phyloP scores from a whole-genome alignment of 2,797 vertebrate species.

The Notoglanidium macrostoma region DNA sequence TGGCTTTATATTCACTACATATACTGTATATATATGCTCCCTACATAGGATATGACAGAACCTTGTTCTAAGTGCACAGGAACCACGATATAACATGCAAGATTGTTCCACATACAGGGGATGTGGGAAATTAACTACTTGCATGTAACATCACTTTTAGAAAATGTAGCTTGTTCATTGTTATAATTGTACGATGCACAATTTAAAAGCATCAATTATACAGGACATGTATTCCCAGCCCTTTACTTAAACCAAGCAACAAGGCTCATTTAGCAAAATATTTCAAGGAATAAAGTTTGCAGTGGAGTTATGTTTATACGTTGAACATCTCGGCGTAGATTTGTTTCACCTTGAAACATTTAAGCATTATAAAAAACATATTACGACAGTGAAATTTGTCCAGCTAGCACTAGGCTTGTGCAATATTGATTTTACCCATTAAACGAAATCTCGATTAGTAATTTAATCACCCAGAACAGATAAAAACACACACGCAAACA shows the following conservation, averaged over 20 bases:
- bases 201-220: neutral
- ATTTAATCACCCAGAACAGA: neutral
- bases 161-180: neutral
- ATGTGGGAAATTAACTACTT: neutral
- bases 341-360: neutral
- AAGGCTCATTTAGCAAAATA: neutral
- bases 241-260: neutral
- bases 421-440: neutral
- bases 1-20: neutral
- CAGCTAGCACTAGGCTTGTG: too few species aligned
- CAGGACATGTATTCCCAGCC: neutral
- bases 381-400: neutral
- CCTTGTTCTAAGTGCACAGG: neutral
- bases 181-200: neutral
- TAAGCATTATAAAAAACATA: neutral
- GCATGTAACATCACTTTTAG: neutral
- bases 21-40: neutral
- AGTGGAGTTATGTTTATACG: neutral
- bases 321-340: neutral
- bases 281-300: neutral
- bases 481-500: neutral
- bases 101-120: neutral
- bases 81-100: neutral
- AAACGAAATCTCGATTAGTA: neutral
- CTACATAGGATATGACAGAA: neutral